Base-by-base conservation (phyloP, 2,113 vertebrate species). In the Colaptes auratus region DNA sequence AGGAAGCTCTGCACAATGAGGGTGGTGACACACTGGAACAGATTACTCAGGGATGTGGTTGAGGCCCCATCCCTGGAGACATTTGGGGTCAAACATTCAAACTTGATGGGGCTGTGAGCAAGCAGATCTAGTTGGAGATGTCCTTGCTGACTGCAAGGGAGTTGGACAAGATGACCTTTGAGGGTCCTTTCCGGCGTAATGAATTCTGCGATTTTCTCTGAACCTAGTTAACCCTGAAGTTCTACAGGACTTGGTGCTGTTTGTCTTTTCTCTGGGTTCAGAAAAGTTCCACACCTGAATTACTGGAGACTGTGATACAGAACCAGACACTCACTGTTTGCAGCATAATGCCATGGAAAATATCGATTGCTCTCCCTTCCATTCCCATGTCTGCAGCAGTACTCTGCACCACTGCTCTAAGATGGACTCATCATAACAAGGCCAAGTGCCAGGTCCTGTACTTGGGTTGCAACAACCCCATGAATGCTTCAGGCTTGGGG, bases 331-430 rank as follows among this genome's bases (percentile, higher is more conserved):
- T 72, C 17, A 1, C 44, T 35, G 2, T 70, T 79, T 72, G 30
- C 39, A 44, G 33, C 67, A 42, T 3, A 35, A 84, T 89, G 0
- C 42, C 14, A 9, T 1, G 27, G 39, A 25, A 90, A 75, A 56
- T 14, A 44, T 1, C 0, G 46, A 70, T 50, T 12, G 23, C 46
- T 42, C 13, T 7, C 71, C 5, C 1, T 31, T 4, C 33, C 2
- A 4, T 48, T 5, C 1, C 28, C 1, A 0, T 5, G 3, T 5
- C 16, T 15, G 39, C 9, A 28, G 21, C 39, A 7, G 33, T 3
- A 7, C 15, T 15, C 28, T 2, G 17, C 15, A 3, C 1, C 8
- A 23, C 1, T 8, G 24, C 35, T 13, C 0, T 50, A 14, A 4
- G 1, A 3, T 2, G 42, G 58, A 8, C 33, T 19, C 33, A 1